Evolutionary conservation across 1,140 invertebrate species (phyloP).

Genomic region (Micrasema minimum): DNA sequence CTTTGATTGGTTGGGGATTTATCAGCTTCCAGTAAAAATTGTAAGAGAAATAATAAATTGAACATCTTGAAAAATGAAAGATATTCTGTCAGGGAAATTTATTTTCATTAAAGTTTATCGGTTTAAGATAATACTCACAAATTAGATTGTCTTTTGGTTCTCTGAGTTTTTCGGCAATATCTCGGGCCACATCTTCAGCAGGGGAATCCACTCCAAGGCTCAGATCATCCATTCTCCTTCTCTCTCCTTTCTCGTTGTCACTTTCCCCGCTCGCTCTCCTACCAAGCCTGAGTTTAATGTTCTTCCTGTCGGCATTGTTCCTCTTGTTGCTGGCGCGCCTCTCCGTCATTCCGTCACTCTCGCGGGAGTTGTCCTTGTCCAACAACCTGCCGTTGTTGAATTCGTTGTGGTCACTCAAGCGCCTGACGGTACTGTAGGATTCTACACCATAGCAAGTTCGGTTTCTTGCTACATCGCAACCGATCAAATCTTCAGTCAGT

Average conservation of each 20-base stretch:
- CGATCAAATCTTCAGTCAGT: conserved; percentile 46
- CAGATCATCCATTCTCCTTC: conserved; percentile 68
- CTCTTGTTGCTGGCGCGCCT: conserved; percentile 63
- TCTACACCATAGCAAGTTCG: conserved; percentile 47
- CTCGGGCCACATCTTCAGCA: conserved; percentile 71
- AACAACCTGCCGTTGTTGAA: conserved; percentile 17
- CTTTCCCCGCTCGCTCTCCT: conserved; percentile 65
- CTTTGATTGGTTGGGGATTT: too few species aligned
- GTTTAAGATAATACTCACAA: conserved; percentile 69
- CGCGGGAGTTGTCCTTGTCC: conserved; percentile 35
- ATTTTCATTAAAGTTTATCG: too few species aligned
- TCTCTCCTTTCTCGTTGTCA: conserved; percentile 65
- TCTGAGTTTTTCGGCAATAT: conserved; percentile 76
- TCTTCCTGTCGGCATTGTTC: conserved; percentile 69
- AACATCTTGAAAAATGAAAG: too few species aligned
- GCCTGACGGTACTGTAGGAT: conserved; percentile 34
- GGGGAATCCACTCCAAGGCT: conserved; percentile 63
- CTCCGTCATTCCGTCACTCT: conserved; percentile 13
- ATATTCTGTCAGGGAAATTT: too few species aligned
- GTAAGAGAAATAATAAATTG: too few species aligned
- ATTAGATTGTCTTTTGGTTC: conserved; percentile 79
- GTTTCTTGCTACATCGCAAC: conserved; percentile 49
- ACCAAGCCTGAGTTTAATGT: conserved; percentile 70
- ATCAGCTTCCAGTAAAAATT: too few species aligned
- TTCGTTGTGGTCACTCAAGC: conserved; percentile 10